phyloP scores from a whole-genome alignment of 2,797 vertebrate genomes.

The Cyclura pinguis region DNA sequence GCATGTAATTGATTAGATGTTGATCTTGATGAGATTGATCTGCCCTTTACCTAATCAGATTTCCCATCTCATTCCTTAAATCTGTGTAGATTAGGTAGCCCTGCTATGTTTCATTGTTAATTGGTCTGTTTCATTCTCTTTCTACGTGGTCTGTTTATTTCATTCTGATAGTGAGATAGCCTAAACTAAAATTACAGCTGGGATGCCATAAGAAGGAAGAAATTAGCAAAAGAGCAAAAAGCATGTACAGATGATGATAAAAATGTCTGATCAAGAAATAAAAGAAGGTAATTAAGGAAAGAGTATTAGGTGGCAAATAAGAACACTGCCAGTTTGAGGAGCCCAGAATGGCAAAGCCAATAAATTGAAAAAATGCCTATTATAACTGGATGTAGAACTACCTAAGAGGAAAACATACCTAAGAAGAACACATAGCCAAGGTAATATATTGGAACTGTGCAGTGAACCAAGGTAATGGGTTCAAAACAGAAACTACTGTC shows the following conservation, averaged over 20 bases:
- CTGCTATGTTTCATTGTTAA: background rate
- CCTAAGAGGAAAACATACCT: conserved; percentile 20
- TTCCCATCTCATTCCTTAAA: background rate
- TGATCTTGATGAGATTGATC: background rate
- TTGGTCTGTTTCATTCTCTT: background rate
- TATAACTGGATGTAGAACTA: background rate
- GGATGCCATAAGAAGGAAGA: background rate
- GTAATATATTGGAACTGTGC: conserved; percentile 25
- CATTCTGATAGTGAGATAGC: background rate
- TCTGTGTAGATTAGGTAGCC: background rate
- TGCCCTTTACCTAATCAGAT: background rate
- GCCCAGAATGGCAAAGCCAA: conserved; percentile 7
- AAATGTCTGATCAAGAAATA: conserved; percentile 26
- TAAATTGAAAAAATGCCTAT: conserved; percentile 20
- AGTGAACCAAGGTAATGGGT: conserved; percentile 25
- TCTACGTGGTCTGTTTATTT: background rate
- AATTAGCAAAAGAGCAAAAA: background rate
- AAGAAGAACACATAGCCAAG: conserved; percentile 22
- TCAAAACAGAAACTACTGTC: conserved; percentile 18
- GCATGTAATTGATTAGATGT: background rate
- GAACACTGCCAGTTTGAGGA: conserved; percentile 6
- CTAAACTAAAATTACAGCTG: background rate
- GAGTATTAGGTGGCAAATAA: background rate
- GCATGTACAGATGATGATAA: background rate
- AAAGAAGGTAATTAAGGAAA: conserved; percentile 11